Base-by-base conservation (phyloP, 2,113 vertebrate species). In the Aphyosemion australe region DNA sequence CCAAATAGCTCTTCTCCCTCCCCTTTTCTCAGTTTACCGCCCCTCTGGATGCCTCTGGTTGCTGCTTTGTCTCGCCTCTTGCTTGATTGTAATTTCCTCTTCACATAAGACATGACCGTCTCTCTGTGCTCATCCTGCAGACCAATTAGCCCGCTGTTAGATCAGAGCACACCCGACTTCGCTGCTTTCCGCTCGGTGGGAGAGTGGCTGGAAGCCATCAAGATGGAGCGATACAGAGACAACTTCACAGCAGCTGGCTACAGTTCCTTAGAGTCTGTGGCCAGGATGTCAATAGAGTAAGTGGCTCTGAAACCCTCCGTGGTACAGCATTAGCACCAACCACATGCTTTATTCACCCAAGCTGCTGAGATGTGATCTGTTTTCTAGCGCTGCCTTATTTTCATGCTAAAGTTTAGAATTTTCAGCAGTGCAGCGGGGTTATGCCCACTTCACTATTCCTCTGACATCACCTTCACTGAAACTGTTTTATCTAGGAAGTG, bases 141-240 rank as follows among this genome's bases (percentile, higher is more conserved):
- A 89, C 95, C 97, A 88, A 95, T 96, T 90, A 98, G 96, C 86
- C 97, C 96, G 75, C 95, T 98, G 91, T 92, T 99, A 90, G 96
- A 98, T 93, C 97, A 98, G 93, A 98, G 94, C 88, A 94, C 95
- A 78, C 95, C 95, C 66, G 96, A 98, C 89, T 98, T 99, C 92
- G 95, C 94, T 69, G 90, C 96, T 79, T 98, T 99, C 90, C 94
- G 96, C 91, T 95, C 97, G 39, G 95, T 99, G 90, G 95, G 94
- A 86, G 97, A 99, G 92, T 99, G 97, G 97, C 92, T 99, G 87
- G 95, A 98, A 92, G 97, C 97, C 92, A 99, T 99, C 93, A 99
- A 99, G 93, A 99, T 99, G 97, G 97, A 98, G 88, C 93, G 95
- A 90, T 99, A 99, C 90, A 93, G 95, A 87, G 96, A 98, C 90